Evolutionary conservation across 2,113 vertebrate species (phyloP).

Genomic region (Perccottus glenii): DNA sequence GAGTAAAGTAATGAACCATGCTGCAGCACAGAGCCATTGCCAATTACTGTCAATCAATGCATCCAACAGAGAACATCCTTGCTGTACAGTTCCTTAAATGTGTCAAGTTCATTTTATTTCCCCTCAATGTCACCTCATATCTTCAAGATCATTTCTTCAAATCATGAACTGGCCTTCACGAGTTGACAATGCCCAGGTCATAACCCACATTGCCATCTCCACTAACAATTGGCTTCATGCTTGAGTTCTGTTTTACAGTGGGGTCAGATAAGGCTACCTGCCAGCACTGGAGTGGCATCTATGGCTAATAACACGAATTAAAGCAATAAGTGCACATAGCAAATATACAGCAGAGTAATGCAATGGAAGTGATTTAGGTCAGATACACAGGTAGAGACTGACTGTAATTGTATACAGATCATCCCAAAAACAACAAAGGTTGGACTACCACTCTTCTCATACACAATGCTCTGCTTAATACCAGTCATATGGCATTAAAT

Average conservation of each 20-base stretch:
- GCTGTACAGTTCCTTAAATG: neutral
- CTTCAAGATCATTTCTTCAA: neutral
- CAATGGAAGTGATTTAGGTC: conserved; percentile 4
- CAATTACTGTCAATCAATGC: conserved; percentile 22
- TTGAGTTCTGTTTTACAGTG: conserved; percentile 11
- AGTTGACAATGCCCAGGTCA: neutral
- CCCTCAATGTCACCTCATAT: neutral
- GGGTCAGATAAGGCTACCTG: conserved; percentile 51
- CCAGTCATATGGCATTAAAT: conserved; percentile 19
- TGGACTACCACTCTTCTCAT: conserved; percentile 13
- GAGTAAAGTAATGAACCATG: conserved; percentile 4
- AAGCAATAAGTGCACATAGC: neutral
- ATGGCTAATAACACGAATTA: neutral
- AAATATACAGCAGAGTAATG: conserved; percentile 12
- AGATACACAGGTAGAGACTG: conserved; percentile 19
- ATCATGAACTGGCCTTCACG: neutral
- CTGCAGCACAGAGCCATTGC: conserved; percentile 21
- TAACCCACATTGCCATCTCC: conserved; percentile 3
- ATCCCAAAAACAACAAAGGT: conserved; percentile 42
- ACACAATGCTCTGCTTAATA: conserved; percentile 14
- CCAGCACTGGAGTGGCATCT: conserved; percentile 18
- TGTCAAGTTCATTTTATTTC: conserved; percentile 5
- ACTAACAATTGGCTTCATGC: conserved; percentile 12
- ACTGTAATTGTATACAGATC: conserved; percentile 24
- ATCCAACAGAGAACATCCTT: neutral